These are phyloP conservation scores for Eugnorisma glareosa DNA, from an alignment of 2,888 invertebrate species.

Conservation along the genomic window DNA sequence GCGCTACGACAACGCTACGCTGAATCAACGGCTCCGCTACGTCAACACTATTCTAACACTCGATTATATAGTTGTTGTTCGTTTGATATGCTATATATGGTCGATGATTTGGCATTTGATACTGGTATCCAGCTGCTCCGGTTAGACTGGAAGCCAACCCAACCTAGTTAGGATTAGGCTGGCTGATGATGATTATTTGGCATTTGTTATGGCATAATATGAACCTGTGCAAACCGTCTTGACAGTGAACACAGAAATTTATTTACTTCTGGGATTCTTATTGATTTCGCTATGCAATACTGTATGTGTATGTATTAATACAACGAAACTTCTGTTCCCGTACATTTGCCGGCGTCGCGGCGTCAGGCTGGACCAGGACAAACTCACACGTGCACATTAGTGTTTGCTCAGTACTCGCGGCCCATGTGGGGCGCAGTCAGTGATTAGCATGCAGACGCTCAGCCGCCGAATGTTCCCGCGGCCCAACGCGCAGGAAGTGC, in stretches of 20 bases:
- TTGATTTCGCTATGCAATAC: background rate
- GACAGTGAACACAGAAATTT: background rate
- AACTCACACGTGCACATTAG: conserved; percentile 24
- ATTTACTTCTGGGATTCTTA: background rate
- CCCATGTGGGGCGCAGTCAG: conserved; percentile 23
- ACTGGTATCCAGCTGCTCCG: background rate
- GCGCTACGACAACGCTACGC: background rate
- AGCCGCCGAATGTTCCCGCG: conserved; percentile 42
- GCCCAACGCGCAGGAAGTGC: conserved; percentile 45
- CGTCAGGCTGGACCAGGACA: background rate
- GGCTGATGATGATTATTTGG: background rate
- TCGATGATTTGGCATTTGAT: background rate
- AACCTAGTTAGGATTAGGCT: background rate
- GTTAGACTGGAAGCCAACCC: background rate
- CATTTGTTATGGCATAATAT: background rate
- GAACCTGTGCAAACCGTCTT: background rate
- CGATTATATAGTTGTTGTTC: background rate
- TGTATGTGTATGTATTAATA: background rate
- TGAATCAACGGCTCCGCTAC: background rate
- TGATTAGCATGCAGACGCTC: conserved; percentile 44
- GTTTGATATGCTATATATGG: background rate
- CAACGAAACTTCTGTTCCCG: background rate
- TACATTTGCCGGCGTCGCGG: background rate
- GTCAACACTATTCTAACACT: background rate
- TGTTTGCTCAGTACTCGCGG: conserved; percentile 27